Evolutionary conservation across 2,113 vertebrate genomes (phyloP).

Genomic region (Mohoua ochrocephala): DNA sequence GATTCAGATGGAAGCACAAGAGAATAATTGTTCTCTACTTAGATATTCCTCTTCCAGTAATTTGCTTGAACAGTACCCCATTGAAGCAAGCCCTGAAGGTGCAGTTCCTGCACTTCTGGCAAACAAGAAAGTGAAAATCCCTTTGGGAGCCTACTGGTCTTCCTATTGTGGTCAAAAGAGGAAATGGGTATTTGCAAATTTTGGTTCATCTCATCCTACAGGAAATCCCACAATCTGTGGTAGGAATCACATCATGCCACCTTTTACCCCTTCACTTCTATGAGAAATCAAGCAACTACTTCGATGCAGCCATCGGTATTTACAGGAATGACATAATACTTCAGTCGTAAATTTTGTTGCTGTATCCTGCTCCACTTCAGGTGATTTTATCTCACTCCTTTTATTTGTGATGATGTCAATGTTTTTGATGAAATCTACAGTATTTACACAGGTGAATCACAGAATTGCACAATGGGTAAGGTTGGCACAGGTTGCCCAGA

Average conservation of each 20-base stretch:
- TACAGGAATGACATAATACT: background rate
- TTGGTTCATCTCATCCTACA: background rate
- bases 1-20: background rate
- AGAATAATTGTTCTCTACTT: background rate
- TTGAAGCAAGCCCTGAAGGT: background rate
- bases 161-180: background rate
- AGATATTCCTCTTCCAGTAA: background rate
- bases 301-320: background rate
- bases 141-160: background rate
- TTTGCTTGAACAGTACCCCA: background rate
- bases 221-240: background rate
- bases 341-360: fast-evolving
- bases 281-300: background rate
- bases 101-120: background rate
- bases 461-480: background rate
- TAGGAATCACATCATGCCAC: background rate
- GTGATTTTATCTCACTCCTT: background rate
- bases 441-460: background rate
- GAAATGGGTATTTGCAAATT: background rate
- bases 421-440: background rate
- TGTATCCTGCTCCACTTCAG: background rate
- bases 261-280: background rate
- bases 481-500: background rate
- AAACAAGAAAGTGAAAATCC: background rate
- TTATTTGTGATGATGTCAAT: background rate